A percentile compares a stretch with the other conserved stretches of the same genome.
Evolutionary conservation across 2,888 invertebrate genomes (phyloP).

Genomic region (Nemurella pictetii): DNA sequence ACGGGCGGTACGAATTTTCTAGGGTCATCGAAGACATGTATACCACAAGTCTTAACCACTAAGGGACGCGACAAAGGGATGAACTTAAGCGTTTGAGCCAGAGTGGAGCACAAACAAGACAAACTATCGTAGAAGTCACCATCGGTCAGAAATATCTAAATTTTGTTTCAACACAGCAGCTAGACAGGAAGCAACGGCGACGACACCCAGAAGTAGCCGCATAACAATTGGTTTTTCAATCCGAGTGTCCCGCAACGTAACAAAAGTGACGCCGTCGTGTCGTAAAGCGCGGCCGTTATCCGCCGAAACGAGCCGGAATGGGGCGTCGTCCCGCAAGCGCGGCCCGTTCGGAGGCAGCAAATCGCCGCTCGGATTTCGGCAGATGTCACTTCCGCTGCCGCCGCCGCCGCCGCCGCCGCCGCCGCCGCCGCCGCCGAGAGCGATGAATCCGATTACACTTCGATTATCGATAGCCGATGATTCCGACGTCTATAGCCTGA

Average conservation of each 20-base stretch:
- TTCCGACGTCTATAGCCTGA: not conserved
- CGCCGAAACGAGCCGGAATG: not conserved
- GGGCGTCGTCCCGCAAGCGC: not conserved
- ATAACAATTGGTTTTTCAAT: too few relatives aligned
- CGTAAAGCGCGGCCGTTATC: not conserved
- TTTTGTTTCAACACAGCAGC: too few relatives aligned
- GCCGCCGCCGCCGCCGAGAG: not conserved
- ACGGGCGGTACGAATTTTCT: too few relatives aligned
- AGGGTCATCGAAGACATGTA: too few relatives aligned
- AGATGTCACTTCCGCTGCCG: not conserved
- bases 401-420: not conserved
- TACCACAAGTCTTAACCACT: too few relatives aligned
- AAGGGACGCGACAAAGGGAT: too few relatives aligned
- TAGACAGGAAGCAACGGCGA: too few relatives aligned
- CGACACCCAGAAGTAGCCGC: not conserved
- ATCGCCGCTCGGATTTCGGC: not conserved
- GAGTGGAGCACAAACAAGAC: too few relatives aligned
- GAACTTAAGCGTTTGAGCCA: too few relatives aligned
- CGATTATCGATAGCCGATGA: not conserved
- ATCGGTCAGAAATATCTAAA: too few relatives aligned
- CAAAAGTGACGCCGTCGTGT: not conserved
- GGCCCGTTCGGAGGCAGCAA: not conserved
- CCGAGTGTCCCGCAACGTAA: not conserved
- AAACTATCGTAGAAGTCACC: too few relatives aligned
- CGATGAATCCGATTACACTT: not conserved